Evolutionary conservation across 2,113 vertebrate species (phyloP).

Genomic region (Fregetta grallaria): DNA sequence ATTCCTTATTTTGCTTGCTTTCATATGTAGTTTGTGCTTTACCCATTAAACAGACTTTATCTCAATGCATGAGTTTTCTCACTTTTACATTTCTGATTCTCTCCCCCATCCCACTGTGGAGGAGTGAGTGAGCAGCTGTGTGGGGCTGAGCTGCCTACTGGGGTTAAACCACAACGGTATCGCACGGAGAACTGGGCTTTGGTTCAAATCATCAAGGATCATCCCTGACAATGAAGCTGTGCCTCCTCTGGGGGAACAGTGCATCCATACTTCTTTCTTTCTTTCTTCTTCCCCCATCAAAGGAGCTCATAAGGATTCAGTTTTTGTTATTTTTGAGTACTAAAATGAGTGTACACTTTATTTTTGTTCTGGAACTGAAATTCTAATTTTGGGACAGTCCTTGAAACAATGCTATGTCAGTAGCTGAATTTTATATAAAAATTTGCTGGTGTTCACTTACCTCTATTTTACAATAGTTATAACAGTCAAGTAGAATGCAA

Average conservation of each 20-base stretch:
- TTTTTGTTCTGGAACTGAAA: neutral
- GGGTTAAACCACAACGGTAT: neutral
- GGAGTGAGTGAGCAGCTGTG: neutral
- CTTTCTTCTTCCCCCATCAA: neutral
- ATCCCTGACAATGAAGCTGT: neutral
- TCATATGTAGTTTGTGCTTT: accelerated
- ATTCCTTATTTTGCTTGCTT: neutral
- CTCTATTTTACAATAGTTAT: neutral
- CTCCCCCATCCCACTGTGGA: too few species aligned
- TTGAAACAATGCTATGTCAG: neutral
- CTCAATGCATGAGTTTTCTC: neutral
- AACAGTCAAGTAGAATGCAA: neutral
- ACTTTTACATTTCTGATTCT: neutral
- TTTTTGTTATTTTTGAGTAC: neutral
- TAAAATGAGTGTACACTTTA: neutral
- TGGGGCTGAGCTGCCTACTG: neutral
- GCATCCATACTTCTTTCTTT: neutral
- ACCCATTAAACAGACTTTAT: neutral
- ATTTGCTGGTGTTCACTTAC: neutral
- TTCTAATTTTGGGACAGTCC: neutral
- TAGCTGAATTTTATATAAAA: neutral
- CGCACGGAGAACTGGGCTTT: neutral
- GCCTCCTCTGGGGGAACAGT: neutral
- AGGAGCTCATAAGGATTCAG: neutral
- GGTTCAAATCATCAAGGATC: neutral